These are phyloP conservation scores for Bellardia bayeri DNA, from an alignment of 2,888 invertebrate genomes.

Conservation along the genomic window DNA sequence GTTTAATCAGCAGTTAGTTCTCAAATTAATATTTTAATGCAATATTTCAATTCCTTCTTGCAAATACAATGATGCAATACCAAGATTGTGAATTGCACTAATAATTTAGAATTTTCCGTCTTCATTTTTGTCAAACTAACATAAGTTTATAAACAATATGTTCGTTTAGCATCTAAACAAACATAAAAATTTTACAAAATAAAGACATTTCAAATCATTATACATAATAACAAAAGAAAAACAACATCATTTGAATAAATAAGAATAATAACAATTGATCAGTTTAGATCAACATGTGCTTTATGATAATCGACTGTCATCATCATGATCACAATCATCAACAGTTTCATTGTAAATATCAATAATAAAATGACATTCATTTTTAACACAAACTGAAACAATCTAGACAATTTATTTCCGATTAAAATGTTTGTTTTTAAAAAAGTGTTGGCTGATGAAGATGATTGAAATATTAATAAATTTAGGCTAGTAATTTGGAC, in stretches of 20 bases:
- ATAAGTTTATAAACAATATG: no score
- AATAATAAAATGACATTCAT: constrained; percentile 13
- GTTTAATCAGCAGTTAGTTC: no score
- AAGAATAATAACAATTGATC: not conserved
- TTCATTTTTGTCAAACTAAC: no score
- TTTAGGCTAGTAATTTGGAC: not conserved
- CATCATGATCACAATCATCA: not conserved
- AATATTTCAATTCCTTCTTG: no score
- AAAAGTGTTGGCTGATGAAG: not conserved
- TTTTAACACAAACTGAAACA: constrained; percentile 25
- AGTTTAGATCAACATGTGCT: not conserved
- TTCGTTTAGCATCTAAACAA: no score
- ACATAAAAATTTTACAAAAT: not conserved
- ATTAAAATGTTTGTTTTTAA: constrained; percentile 7
- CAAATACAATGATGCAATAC: no score
- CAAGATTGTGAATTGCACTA: no score
- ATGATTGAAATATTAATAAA: constrained; percentile 40
- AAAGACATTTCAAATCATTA: not conserved
- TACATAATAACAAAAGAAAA: not conserved
- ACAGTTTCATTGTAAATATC: not conserved
- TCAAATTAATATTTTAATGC: no score
- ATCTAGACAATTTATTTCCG: constrained; percentile 9
- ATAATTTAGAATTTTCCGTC: no score
- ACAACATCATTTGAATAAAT: not conserved
- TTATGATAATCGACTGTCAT: not conserved